Base-by-base conservation (phyloP, 37 sponge, comb jelly and placozoan genomes). In the Mnemiopsis leidyi region DNA sequence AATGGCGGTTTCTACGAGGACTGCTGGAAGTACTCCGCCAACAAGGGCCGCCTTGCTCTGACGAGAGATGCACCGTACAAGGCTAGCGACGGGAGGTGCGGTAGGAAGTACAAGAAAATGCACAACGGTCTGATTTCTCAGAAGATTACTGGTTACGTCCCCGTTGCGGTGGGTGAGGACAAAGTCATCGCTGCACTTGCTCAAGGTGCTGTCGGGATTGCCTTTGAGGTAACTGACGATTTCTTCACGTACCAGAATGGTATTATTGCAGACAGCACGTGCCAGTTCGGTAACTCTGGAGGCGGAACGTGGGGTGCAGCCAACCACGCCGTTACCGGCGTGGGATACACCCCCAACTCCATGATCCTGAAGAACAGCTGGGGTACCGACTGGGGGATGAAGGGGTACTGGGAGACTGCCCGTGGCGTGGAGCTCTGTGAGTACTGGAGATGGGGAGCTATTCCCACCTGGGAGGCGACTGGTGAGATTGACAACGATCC, bases 1-100 rank as follows among this genome's bases (percentile, higher is more conserved):
- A 28, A 71, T 71, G 75, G 75, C 5, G 75, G 75, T 18, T 71
- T 13, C n/a, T 71, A n/a, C 30, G 75, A 71, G 75, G 30, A 71
- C 75, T 71, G 75, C 75, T 71, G 75, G 75, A 28, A 71, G 2
- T 71, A 71, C 75, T 71, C 75, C 75, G 75, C 75, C 3, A 71
- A 28, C 5, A 28, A 71, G 75, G 75, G 75, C 3, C 75, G 75
- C 5, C n/a, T 71, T 23, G 75, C 75, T 5, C 75, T 71, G 75
- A 71, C 75, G 20, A 71, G 75, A 5, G 75, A 71, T 28, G 30
- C 5, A 5, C 5, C 5, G 75, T 71, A 71, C n/a, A 18, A 5
- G 30, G n/a, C 75, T 28, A 3, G 5, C 21, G 75, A 71, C 30
- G 75, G 75, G n/a, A 5, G 75, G 75, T 71, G 75, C 75, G 75